These are phyloP conservation scores for Melanotaenia trifasciata DNA, from an alignment of 2,797 vertebrate genomes.

Conservation along the genomic window DNA sequence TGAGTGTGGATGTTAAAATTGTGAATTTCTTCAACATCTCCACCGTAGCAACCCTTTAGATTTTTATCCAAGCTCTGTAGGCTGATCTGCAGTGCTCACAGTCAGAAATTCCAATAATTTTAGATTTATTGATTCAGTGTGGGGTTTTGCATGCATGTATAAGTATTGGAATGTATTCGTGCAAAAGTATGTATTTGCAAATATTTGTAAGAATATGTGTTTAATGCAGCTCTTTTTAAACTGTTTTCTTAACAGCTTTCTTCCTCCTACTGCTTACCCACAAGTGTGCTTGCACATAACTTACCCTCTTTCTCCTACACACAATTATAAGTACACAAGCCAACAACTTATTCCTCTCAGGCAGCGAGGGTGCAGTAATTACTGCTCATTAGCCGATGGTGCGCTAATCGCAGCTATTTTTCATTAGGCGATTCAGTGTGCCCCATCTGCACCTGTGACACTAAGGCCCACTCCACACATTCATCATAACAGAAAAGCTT, in stretches of 20 bases:
- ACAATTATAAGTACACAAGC: slow-evolving; percentile 32
- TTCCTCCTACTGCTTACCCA: slow-evolving; percentile 18
- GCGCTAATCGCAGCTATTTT: slow-evolving; percentile 83
- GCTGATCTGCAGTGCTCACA: slow-evolving; percentile 65
- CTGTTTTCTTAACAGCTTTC: slow-evolving; percentile 19
- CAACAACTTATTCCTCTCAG: slow-evolving; percentile 43
- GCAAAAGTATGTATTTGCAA: slow-evolving; percentile 8
- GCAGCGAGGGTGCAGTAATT: slow-evolving; percentile 79
- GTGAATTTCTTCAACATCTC: slow-evolving; percentile 62
- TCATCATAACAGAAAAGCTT: slow-evolving; percentile 61
- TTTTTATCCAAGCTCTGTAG: slow-evolving; percentile 50
- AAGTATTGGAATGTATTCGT: slow-evolving; percentile 6
- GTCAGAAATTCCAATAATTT: slow-evolving; percentile 68
- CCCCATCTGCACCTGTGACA: slow-evolving; percentile 63
- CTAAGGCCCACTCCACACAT: slow-evolving; percentile 53
- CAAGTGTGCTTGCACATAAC: slow-evolving; percentile 27
- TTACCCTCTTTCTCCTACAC: slow-evolving; percentile 28
- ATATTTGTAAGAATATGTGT: slow-evolving; percentile 23
- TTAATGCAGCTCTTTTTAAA: slow-evolving; percentile 21
- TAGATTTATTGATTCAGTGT: slow-evolving; percentile 61
- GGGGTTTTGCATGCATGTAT: slow-evolving; percentile 35
- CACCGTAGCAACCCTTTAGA: slow-evolving; percentile 55
- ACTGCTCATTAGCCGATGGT: slow-evolving; percentile 79
- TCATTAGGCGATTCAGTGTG: slow-evolving; percentile 71
- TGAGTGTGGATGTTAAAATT: slow-evolving; percentile 72